Evolutionary conservation across 2,888 invertebrate species (phyloP), one percentile per base, ranked within the genome.

Genomic region (Cerceris rybyensis): DNA sequence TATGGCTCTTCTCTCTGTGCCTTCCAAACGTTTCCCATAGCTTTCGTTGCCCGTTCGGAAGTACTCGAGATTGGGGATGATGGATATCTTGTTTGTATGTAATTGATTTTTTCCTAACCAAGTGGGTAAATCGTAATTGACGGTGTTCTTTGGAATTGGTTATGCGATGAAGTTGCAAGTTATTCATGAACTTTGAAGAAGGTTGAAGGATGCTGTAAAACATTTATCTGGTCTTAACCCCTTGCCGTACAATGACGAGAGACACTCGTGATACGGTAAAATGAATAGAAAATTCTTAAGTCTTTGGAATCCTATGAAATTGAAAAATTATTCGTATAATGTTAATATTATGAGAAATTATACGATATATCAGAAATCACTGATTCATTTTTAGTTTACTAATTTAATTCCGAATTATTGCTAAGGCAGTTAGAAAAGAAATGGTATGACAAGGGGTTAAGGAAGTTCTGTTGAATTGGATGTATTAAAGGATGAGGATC

Each of bases 1-100:
- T 85, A 83, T 84, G 75, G 68, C 79, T 70, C 54, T 65, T 67
- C 43, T 67, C 65, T 69, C 66, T 49, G 43, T 75, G 68, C 46
- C 66, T 50, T 67, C 58, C 66, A 0, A 57, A 71, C 68, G 58
- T 71, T 84, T 78, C 71, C 78, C 61, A 54, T 50, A 66, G 78
- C 80, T 81, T 73, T 81, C 83, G 61, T 42, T 68, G 43, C 49
- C 49, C 64, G 50, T 16, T 43, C 60, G 28, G 28, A 4, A 28
- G 28, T 28, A 28, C 28, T 28, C 28, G 2, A 28, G 28, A 46
- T 11, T 46, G 46, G 9, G 2, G 46, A 46, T 46, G 46, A 46
- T 46, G 46, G 11, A 46, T 46, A 46, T 6, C 2, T 8, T 8
- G 11, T 28, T 28, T 28, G 28, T 28, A 2, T 28, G 28, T 28